phyloP scores from a whole-genome alignment of 2,113 vertebrate genomes.

The Hippolais icterina region DNA sequence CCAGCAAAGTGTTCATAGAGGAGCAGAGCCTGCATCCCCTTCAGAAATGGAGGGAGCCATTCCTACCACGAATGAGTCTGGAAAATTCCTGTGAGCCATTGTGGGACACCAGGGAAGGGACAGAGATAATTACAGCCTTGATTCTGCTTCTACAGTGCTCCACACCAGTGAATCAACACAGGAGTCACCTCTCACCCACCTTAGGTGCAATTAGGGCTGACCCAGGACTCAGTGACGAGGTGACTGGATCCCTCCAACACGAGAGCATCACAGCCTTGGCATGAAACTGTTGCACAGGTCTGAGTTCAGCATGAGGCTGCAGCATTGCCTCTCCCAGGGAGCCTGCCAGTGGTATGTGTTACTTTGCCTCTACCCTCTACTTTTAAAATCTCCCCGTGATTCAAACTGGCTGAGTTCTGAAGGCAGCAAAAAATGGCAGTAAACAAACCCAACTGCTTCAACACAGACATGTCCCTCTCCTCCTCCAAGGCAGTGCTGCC shows the following conservation, averaged over 20 bases:
- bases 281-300: neutral
- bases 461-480: neutral
- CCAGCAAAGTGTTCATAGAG: accelerated
- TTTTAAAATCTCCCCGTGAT: accelerated
- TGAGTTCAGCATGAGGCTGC: accelerated
- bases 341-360: neutral
- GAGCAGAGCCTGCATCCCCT: neutral
- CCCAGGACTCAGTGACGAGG: no score
- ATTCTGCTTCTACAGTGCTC: neutral
- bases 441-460: neutral
- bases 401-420: neutral
- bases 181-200: neutral
- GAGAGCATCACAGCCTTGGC: neutral
- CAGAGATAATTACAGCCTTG: neutral
- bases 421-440: neutral
- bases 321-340: neutral
- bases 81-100: neutral
- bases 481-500: neutral
- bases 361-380: neutral
- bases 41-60: neutral
- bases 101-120: neutral
- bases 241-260: accelerated
- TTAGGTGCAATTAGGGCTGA: neutral
- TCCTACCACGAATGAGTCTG: neutral
- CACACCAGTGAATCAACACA: neutral